phyloP scores from a whole-genome alignment of 2,888 invertebrate species.

The Drepana falcataria region DNA sequence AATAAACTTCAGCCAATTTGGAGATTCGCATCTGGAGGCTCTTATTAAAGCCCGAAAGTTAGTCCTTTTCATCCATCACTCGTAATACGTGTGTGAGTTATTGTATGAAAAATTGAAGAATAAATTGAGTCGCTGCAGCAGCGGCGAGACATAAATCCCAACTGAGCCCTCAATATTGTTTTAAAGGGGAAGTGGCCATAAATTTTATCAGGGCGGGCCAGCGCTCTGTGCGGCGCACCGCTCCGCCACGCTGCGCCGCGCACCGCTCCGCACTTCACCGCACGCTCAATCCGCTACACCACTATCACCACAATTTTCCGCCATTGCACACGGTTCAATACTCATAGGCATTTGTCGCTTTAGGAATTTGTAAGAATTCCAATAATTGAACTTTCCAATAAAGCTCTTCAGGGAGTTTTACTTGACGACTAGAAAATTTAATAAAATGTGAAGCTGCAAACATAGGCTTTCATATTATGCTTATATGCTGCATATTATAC shows the following conservation, averaged over 20 bases:
- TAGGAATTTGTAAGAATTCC: constrained; percentile 49
- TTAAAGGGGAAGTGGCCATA: constrained; percentile 80
- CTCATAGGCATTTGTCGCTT: constrained; percentile 55
- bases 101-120: constrained; percentile 80
- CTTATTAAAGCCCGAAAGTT: constrained; percentile 80
- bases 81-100: constrained; percentile 79
- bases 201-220: constrained; percentile 78
- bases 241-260: constrained; percentile 19
- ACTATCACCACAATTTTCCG: constrained; percentile 69
- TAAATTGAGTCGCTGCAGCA: constrained; percentile 79
- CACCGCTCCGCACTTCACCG: constrained; percentile 20
- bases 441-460: too few relatives aligned
- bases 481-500: constrained; percentile 20
- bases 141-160: constrained; percentile 79
- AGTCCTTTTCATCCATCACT: constrained; percentile 79
- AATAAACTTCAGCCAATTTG: constrained; percentile 79
- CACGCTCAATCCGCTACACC: constrained; percentile 28
- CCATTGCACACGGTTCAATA: constrained; percentile 50
- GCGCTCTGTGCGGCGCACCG: constrained; percentile 45
- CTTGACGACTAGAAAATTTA: too few relatives aligned
- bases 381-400: constrained; percentile 22
- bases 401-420: too few relatives aligned
- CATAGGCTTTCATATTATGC: too few relatives aligned
- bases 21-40: constrained; percentile 79
- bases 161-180: constrained; percentile 80